Conservation (phyloP, 2,888 invertebrate genomes). For the Thysanoteuthis rhombus region DNA sequence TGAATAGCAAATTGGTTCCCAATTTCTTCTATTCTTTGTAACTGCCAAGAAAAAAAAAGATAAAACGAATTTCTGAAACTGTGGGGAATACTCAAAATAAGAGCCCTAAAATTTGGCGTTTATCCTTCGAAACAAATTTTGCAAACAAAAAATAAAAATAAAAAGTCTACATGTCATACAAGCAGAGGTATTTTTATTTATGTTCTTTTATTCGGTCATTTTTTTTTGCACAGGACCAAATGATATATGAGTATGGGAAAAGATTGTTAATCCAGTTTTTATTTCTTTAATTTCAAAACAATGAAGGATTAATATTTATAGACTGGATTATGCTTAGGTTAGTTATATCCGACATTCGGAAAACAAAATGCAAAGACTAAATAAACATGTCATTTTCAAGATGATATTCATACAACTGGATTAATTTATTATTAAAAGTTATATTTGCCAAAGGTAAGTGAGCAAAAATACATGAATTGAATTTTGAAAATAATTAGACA, state of each 20-base stretch:
- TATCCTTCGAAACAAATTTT: background rate
- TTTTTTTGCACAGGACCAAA: background rate
- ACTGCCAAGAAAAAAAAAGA: background rate
- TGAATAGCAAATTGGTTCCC: conserved; percentile 12
- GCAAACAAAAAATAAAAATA: background rate
- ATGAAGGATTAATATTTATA: background rate
- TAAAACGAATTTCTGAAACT: background rate
- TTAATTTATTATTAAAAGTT: too few relatives aligned
- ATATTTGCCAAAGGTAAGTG: too few relatives aligned
- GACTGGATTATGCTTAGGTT: background rate
- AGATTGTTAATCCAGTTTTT: background rate
- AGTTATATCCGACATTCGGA: background rate
- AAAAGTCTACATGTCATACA: background rate
- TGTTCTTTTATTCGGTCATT: background rate
- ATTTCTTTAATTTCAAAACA: background rate
- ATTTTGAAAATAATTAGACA: too few relatives aligned
- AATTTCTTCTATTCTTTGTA: background rate
- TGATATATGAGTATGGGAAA: background rate
- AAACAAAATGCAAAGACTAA: background rate
- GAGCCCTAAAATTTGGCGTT: background rate
- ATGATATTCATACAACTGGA: too few relatives aligned
- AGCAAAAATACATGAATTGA: too few relatives aligned
- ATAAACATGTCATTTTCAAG: background rate
- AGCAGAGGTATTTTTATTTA: background rate
- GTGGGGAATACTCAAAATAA: background rate